Evolutionary conservation across 2,797 vertebrate genomes (phyloP).

Genomic region (Hephaestus fuliginosus): DNA sequence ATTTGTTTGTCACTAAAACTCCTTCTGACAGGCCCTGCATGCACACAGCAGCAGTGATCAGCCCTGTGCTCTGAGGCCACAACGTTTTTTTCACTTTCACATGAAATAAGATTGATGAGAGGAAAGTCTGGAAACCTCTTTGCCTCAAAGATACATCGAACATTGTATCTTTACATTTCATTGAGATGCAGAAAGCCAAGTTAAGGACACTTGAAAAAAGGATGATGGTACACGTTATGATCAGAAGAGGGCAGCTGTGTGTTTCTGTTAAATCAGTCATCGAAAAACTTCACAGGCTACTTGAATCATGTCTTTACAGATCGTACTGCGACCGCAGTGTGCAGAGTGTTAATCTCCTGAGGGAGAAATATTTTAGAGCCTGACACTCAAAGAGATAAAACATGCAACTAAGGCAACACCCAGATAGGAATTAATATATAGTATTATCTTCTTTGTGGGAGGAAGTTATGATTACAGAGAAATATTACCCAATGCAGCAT

Average conservation of each 20-base stretch:
- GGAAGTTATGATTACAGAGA: background rate
- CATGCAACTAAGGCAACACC: background rate
- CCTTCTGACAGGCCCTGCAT: background rate
- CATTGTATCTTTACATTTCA: too few relatives aligned
- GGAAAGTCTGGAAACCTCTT: background rate
- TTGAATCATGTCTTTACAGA: background rate
- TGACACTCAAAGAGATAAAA: constrained; percentile 20
- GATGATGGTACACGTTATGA: background rate
- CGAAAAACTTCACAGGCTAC: background rate
- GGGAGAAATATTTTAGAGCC: background rate
- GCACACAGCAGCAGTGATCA: background rate
- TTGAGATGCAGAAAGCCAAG: background rate
- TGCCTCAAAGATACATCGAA: background rate
- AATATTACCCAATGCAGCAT: constrained; percentile 4
- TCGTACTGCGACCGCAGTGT: too few relatives aligned
- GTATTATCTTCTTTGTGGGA: background rate
- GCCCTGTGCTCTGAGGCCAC: background rate
- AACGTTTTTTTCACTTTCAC: background rate
- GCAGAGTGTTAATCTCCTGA: background rate
- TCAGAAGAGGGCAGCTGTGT: constrained; percentile 53
- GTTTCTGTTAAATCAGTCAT: background rate
- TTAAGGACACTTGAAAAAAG: background rate
- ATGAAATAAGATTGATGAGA: background rate
- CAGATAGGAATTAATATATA: background rate
- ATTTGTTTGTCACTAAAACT: constrained; percentile 41